phyloP scores from a whole-genome alignment of 2,113 vertebrate species.

The Perca fluviatilis region DNA sequence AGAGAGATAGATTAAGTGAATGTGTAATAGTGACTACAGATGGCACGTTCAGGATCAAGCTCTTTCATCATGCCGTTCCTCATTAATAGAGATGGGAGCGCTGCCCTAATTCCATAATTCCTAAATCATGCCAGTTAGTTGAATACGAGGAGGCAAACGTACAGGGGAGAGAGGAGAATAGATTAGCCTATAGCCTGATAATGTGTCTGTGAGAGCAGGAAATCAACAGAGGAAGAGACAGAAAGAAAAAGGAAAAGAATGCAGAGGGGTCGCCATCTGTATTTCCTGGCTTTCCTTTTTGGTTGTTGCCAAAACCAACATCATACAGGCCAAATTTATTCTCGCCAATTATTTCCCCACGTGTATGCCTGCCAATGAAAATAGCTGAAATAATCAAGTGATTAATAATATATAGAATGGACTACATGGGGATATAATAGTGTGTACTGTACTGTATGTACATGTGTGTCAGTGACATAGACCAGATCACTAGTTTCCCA shows the following conservation, averaged over 20 bases:
- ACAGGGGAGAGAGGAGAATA: constrained; percentile 59
- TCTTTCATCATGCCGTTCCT: constrained; percentile 79
- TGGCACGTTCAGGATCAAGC: constrained; percentile 78
- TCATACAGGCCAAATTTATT: constrained; percentile 62
- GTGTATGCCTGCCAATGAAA: constrained; percentile 59
- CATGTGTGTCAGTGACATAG: constrained; percentile 47
- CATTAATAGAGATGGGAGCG: constrained; percentile 79
- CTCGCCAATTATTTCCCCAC: constrained; percentile 60
- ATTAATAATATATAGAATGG: constrained; percentile 66
- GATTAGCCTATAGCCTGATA: constrained; percentile 67
- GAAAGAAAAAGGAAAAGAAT: constrained; percentile 28
- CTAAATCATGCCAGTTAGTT: constrained; percentile 78
- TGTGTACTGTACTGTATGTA: background rate
- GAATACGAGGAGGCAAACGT: constrained; percentile 72
- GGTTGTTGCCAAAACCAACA: constrained; percentile 71
- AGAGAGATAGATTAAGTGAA: constrained; percentile 60
- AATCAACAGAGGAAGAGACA: constrained; percentile 55
- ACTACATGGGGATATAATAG: constrained; percentile 22
- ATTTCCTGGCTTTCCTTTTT: constrained; percentile 66
- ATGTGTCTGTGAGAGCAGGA: constrained; percentile 49
- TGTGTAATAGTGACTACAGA: constrained; percentile 73
- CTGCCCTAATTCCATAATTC: constrained; percentile 84
- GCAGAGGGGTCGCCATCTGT: constrained; percentile 70
- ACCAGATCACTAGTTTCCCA: constrained; percentile 51
- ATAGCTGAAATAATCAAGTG: constrained; percentile 66